Conservation (phyloP, 2,888 invertebrate species). For the Phaedon cochleariae region DNA sequence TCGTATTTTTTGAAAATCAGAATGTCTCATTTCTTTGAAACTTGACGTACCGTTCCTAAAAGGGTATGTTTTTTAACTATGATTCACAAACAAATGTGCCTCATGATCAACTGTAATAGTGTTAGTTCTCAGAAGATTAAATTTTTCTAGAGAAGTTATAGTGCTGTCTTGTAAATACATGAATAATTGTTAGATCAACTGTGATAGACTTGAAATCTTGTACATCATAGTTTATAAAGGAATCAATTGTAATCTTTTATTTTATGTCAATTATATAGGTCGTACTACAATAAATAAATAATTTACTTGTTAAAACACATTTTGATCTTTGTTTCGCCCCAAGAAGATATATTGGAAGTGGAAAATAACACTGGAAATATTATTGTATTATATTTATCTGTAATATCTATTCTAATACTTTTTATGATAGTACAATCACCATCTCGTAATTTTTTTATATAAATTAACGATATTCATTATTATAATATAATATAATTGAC, state of each 20-base stretch:
- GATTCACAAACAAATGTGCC: background rate
- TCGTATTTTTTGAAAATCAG: too few species aligned
- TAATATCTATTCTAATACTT: conserved; percentile 38
- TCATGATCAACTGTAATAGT: background rate
- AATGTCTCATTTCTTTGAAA: too few species aligned
- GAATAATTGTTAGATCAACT: background rate
- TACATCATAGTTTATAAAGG: background rate
- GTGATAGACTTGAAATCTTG: background rate
- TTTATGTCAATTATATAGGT: too few species aligned
- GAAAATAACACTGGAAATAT: conserved; percentile 30
- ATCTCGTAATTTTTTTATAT: conserved; percentile 34
- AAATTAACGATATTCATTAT: conserved; percentile 39
- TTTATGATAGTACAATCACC: conserved; percentile 38
- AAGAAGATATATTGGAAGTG: background rate
- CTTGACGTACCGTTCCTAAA: too few species aligned
- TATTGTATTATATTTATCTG: conserved; percentile 27
- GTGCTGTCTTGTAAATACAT: too few species aligned
- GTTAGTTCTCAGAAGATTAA: too few species aligned
- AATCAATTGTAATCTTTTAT: background rate
- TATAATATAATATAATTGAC: conserved; percentile 53
- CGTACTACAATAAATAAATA: too few species aligned
- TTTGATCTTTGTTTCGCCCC: too few species aligned
- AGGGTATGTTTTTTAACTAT: background rate
- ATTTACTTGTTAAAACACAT: too few species aligned
- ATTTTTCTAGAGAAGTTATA: too few species aligned